Base-by-base conservation (phyloP, 2,113 vertebrate species). In the Mormyrus iriodes region DNA sequence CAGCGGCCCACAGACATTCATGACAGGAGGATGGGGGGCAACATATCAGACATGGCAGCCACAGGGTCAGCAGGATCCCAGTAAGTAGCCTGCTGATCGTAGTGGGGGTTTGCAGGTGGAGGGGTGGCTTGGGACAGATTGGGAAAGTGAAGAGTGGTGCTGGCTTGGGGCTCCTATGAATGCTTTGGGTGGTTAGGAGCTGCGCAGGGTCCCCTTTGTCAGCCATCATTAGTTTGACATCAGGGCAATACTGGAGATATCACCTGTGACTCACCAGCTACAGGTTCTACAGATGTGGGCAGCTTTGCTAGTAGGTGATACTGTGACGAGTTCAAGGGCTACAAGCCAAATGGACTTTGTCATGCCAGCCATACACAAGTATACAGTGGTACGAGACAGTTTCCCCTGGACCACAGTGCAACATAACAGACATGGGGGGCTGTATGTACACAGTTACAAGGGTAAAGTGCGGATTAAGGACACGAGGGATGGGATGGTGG, bases 21-120 rank as follows among this genome's bases (percentile, higher is more conserved):
- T 99, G 97, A 96, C 97, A 0, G 98, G 98, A 93, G 97, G 97
- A 90, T 99, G 98, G 98, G 98, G 98, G 53, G 97, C 96, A 85
- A 97, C 97, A 92, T 99, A 99, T 95, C 98, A 98, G 94, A 97
- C 98, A 2, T 99, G 98, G 98, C 98, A 99, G 94, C 97, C 98
- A 92, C 98, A 97, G 91, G 93, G 96, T 88, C 98, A 98, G 90
- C 98, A 99, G 95, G 97, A 98, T 89, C 97, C 97, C 95, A 95
- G 98, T 99, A 95, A 96, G 95, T 96, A 21, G 52, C 84, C 79
- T 48, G 76, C 85, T 52, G 76, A 12, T 8, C 6, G 27, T 44
- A 39, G 65, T 2, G 6, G 27, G 27, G 35, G 31, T 69, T 12
- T 69, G 24, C n/a, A 27, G 58, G 27, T 31, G 27, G 24, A 9